Base-by-base conservation (phyloP, 2,113 vertebrate species). In the Chiloscyllium plagiosum region DNA sequence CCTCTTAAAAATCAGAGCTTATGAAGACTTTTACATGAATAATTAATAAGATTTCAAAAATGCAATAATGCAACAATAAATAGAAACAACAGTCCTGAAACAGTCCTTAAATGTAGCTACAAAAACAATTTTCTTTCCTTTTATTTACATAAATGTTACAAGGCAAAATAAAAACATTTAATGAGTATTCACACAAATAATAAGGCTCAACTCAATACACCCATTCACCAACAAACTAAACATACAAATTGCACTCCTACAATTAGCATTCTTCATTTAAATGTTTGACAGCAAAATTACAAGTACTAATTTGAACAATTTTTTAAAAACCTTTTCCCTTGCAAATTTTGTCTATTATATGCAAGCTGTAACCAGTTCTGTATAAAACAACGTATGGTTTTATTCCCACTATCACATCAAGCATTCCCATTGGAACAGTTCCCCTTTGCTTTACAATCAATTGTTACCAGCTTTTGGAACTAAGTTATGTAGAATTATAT, bases 81-180 rank as follows among this genome's bases (percentile, higher is more conserved):
- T 61, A 33, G 26, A 66, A 68, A 20, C 33, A 94, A 94, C 61
- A 42, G 61, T 42, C 10, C 42, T 69, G n/a, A 26, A 50, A 69
- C 47, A n/a, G n/a, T n/a, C n/a, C n/a, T 33, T 95, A 10, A 50
- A 37, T 94, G 13, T 6, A 69, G 22, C 8, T 47, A 15, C 56
- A 68, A 68, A 66, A 70, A 22, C 37, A 5, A n/a, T 37, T 92
- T 66, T 33, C 47, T 17, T 24, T 68, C 50, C 26, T 95, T 94
- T 70, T 95, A 70, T 50, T 29, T 50, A 22, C 13, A 70, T 29
- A 50, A 24, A 95, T 56, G 24, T 72, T 47, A 94, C 24, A 47
- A 95, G 24, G 37, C 68, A 95, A 93, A 95, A 70, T 72, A 72
- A 72, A 69, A 70, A 52, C 42, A 42, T 94, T 26, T 72, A 95